Conservation (phyloP, 2,888 invertebrate species). For the Ophioninae sp. region DNA sequence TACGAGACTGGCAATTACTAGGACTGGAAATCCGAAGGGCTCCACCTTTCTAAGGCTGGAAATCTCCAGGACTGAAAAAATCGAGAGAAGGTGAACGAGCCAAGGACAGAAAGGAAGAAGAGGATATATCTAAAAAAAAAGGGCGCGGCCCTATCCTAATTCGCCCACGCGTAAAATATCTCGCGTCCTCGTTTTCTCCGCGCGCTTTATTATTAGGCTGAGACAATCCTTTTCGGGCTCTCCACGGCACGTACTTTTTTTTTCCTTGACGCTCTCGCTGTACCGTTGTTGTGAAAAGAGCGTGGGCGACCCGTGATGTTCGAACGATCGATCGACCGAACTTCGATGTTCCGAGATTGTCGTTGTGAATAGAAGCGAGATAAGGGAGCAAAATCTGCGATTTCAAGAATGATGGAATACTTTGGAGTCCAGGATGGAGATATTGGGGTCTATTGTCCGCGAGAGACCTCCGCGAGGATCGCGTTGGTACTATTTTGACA, state of each 20-base stretch:
- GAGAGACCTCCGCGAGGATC: constrained; percentile 30
- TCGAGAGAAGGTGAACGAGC: constrained; percentile 1
- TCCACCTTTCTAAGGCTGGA: too few species aligned
- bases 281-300: constrained; percentile 13
- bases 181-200: constrained; percentile 69
- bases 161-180: constrained; percentile 79
- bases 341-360: constrained; percentile 53
- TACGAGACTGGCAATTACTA: too few species aligned
- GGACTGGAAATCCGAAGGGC: too few species aligned
- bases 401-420: constrained; percentile 57
- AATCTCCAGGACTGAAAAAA: not conserved
- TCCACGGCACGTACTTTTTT: constrained; percentile 45
- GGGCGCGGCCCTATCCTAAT: constrained; percentile 69
- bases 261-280: constrained; percentile 21
- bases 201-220: constrained; percentile 75
- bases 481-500: constrained; percentile 44
- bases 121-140: constrained; percentile 41
- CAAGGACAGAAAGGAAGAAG: constrained; percentile 24
- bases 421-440: constrained; percentile 52
- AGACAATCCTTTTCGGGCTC: constrained; percentile 61
- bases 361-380: constrained; percentile 58
- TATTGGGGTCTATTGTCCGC: constrained; percentile 59
- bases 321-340: constrained; percentile 48
- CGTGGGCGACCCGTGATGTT: constrained; percentile 28
- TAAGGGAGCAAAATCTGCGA: constrained; percentile 55